These are phyloP conservation scores for Microctonus hyperodae DNA, from an alignment of 2,888 invertebrate species.

Conservation along the genomic window DNA sequence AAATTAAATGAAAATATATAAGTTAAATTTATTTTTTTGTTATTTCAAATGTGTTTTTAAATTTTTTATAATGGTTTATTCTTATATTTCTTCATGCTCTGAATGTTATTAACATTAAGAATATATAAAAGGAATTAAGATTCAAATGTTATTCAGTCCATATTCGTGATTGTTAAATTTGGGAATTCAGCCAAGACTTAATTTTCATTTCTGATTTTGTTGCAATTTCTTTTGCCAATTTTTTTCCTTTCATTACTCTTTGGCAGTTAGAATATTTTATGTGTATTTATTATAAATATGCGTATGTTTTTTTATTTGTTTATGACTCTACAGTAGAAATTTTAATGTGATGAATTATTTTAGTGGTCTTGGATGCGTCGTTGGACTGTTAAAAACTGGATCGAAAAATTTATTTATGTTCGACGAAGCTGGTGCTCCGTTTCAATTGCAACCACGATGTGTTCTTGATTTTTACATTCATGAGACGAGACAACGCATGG, in stretches of 20 bases:
- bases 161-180: constrained; percentile 25
- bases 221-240: constrained; percentile 19
- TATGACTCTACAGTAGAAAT: no score
- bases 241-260: neutral
- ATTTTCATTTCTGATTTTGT: constrained; percentile 17
- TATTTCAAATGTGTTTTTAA: no score
- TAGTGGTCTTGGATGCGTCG: constrained; percentile 74
- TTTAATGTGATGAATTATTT: constrained; percentile 45
- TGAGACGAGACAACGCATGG: constrained; percentile 83
- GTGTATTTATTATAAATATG: no score
- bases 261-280: no score
- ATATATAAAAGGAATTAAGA: neutral
- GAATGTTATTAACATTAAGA: no score
- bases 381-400: constrained; percentile 91
- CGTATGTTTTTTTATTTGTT: no score
- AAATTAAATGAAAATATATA: no score
- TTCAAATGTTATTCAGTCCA: no score
- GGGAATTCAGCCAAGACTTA: constrained; percentile 31
- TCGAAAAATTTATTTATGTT: constrained; percentile 88
- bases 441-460: constrained; percentile 84
- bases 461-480: constrained; percentile 94
- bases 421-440: constrained; percentile 74
- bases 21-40: no score
- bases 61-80: no score
- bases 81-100: no score